A percentile compares a stretch with the other conserved stretches of the same genome.
Conservation (phyloP, 2,113 vertebrate species). For the Tragulus kanchil region DNA sequence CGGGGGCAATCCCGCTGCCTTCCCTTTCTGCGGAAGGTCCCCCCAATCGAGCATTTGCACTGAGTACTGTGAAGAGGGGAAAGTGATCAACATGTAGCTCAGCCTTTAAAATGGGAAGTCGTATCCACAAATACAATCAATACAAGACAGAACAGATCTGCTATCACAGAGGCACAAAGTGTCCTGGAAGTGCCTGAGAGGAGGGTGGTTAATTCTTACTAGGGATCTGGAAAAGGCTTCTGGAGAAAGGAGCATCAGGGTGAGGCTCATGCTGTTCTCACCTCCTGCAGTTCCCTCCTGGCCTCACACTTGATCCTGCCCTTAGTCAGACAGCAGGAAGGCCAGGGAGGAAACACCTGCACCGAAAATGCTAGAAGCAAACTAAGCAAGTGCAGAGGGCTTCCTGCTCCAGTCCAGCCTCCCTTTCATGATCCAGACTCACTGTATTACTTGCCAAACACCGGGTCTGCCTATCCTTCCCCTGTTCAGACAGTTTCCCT, state of each 20-base stretch:
- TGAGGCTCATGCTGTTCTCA: not conserved
- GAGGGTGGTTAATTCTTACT: not conserved
- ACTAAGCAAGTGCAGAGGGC: rapidly evolving
- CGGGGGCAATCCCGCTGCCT: too few species aligned
- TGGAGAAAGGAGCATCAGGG: not conserved
- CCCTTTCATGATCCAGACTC: not conserved
- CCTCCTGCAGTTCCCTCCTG: not conserved
- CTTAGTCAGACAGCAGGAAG: not conserved
- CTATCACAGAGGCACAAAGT: not conserved
- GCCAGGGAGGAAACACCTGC: too few species aligned
- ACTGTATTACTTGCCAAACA: not conserved
- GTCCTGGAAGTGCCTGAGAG: not conserved
- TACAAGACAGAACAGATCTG: not conserved
- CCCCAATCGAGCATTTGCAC: not conserved
- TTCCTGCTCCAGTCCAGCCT: not conserved
- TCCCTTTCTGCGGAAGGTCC: too few species aligned
- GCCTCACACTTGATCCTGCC: not conserved
- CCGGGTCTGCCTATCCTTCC: not conserved
- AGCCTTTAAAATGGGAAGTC: not conserved
- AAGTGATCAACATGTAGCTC: not conserved
- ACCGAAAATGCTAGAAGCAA: not conserved
- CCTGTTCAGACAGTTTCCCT: not conserved
- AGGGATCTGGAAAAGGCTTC: not conserved
- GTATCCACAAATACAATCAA: not conserved
- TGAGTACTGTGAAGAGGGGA: not conserved